Evolutionary conservation across 2,888 invertebrate genomes (phyloP).

Genomic region (Eilema griseolum): DNA sequence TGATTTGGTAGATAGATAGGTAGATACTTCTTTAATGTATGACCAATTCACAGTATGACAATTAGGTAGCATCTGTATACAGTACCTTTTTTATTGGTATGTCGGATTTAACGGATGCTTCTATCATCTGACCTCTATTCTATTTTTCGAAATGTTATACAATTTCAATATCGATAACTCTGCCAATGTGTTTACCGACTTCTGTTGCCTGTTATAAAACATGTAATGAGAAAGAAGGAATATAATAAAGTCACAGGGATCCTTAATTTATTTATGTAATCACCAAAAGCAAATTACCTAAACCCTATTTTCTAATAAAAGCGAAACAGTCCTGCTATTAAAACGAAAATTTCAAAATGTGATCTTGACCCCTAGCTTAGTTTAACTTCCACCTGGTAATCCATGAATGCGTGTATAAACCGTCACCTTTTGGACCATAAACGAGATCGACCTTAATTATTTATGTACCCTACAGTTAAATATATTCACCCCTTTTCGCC

Average conservation of each 20-base stretch:
- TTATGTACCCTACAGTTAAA: constrained; percentile 22
- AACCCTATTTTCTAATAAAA: constrained; percentile 10
- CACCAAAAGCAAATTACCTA: background rate
- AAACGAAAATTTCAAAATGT: constrained; percentile 14
- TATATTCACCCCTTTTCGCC: constrained; percentile 19
- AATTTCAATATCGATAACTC: too few species aligned
- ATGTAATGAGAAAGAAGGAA: constrained; percentile 1
- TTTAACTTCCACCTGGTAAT: constrained; percentile 21
- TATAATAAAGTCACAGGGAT: background rate
- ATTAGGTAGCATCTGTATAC: too few species aligned
- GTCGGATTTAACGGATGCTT: too few species aligned
- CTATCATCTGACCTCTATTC: too few species aligned
- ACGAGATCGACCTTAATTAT: constrained; percentile 28
- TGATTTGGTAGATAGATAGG: too few species aligned
- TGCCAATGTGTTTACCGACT: background rate
- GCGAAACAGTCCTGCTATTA: constrained; percentile 15
- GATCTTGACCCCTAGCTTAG: constrained; percentile 26
- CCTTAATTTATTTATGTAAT: background rate
- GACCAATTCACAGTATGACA: too few species aligned
- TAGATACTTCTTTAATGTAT: too few species aligned
- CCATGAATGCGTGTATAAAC: constrained; percentile 8
- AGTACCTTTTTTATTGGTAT: too few species aligned
- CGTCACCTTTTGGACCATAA: constrained; percentile 18
- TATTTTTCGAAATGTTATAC: too few species aligned
- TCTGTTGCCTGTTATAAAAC: background rate